A percentile compares a stretch with the other conserved stretches of the same genome.
Evolutionary conservation across 2,113 vertebrate genomes (phyloP).

Genomic region (Actenoides hombroni): DNA sequence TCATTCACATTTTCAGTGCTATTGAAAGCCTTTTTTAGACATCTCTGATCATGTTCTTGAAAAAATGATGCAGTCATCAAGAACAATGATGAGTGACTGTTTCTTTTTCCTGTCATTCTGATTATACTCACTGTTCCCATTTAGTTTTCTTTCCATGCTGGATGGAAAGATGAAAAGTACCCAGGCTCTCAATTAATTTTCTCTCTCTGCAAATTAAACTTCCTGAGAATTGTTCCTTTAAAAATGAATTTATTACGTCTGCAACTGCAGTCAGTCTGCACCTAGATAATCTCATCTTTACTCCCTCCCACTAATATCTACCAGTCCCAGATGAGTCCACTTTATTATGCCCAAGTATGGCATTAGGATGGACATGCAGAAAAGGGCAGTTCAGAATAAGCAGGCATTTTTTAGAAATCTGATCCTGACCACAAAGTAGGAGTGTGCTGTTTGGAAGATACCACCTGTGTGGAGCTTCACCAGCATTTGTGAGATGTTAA

Average conservation of each 20-base stretch:
- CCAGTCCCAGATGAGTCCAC: neutral
- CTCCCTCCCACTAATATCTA: neutral
- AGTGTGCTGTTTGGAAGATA: neutral
- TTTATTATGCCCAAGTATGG: neutral
- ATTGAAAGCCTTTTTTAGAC: neutral
- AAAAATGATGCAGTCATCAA: conserved; percentile 7
- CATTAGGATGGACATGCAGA: neutral
- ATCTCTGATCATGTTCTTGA: neutral
- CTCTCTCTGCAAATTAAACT: conserved; percentile 28
- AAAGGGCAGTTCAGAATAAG: neutral
- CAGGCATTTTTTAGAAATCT: neutral
- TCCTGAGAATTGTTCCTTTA: conserved; percentile 27
- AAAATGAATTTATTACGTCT: conserved; percentile 1
- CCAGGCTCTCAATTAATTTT: conserved; percentile 23
- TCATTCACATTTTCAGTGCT: neutral
- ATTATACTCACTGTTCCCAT: conserved; percentile 2
- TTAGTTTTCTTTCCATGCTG: neutral
- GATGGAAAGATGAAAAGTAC: conserved; percentile 23
- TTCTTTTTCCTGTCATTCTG: conserved; percentile 1
- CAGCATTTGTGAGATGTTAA: neutral
- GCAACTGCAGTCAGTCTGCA: neutral
- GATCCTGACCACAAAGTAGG: neutral
- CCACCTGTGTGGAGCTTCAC: neutral
- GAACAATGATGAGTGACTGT: neutral
- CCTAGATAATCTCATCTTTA: neutral